Evolutionary conservation across 2,888 invertebrate species (phyloP), one percentile per base, ranked within the genome.

Genomic region (Eulithis testata): DNA sequence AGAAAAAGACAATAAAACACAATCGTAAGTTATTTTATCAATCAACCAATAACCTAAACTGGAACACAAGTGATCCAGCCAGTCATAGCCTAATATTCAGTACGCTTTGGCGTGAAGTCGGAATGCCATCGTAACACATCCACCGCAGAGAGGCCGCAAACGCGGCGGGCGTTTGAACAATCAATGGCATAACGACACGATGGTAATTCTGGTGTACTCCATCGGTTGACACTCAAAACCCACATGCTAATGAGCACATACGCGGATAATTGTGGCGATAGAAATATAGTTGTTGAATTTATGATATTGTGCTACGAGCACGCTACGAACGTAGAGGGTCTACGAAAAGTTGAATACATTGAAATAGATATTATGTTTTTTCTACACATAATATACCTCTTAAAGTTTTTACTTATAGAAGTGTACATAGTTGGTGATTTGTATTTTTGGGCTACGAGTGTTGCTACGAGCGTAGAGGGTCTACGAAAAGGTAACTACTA

Each of bases 101-200:
- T 53, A 12, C 43, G 60, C 47, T 21, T 21, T 14, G 37, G 63
- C 52, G 55, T 49, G 53, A 63, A 83, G 79, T 81, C 77, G 79
- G 83, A 84, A 85, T 83, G 86, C 79, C 82, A 81, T 79, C 77
- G 85, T 82, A 84, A 85, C 84, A 83, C 80, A 82, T 78, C 78
- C 76, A 82, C 88, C 88, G 78, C 88, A 87, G 78, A 80, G 73
- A 78, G 77, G 84, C 88, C 73, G 82, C 87, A 86, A 87, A 85
- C 84, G 81, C 81, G 76, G 78, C 75, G 74, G 78, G 52, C 86
- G 84, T 82, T 87, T 83, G 83, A 83, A 87, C 86, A 85, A 85
- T 86, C 85, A 82, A 77, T 79, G 80, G 77, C 75, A 75, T 82
- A 84, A 82, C 86, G 85, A 81, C 83, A 82, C 77, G 73, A 72